A percentile compares a stretch with the other conserved stretches of the same genome.
Conservation (phyloP, 30 jellyfish, hydroid and myxozoan genomes). For the Turritopsis dohrnii region DNA sequence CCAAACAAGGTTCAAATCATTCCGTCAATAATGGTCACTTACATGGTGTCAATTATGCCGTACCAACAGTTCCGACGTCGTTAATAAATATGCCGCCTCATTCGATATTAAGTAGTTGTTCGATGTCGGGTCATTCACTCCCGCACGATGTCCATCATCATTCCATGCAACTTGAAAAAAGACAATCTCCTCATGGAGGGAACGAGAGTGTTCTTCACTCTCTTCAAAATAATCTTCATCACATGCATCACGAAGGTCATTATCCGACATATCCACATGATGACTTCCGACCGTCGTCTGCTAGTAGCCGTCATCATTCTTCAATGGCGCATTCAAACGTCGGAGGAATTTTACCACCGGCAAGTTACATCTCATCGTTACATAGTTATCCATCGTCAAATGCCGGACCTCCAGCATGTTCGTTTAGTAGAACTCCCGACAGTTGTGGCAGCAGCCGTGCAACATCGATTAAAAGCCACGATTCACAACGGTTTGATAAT, state of each 20-base stretch:
- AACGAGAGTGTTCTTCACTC: neutral
- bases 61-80: conserved; percentile 3
- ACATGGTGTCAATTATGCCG: neutral
- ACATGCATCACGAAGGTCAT: conserved; percentile 14
- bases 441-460: conserved; percentile 11
- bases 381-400: conserved; percentile 34
- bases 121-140: neutral
- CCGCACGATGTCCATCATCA: conserved; percentile 21
- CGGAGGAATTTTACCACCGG: neutral
- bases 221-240: neutral
- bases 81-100: neutral
- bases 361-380: conserved; percentile 3
- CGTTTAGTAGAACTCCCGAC: conserved; percentile 23
- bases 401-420: conserved; percentile 37
- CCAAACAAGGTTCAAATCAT: conserved; percentile 15
- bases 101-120: neutral
- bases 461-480: conserved; percentile 5
- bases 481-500: neutral
- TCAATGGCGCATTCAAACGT: neutral
- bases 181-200: neutral
- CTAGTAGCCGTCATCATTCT: conserved; percentile 2
- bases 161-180: neutral
- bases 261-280: conserved; percentile 3
- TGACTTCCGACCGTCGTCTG: conserved; percentile 2
- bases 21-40: neutral